A percentile compares a stretch with the other conserved stretches of the same genome.
Conservation (phyloP, 23 tunicate species). For the Ciona savignyi region DNA sequence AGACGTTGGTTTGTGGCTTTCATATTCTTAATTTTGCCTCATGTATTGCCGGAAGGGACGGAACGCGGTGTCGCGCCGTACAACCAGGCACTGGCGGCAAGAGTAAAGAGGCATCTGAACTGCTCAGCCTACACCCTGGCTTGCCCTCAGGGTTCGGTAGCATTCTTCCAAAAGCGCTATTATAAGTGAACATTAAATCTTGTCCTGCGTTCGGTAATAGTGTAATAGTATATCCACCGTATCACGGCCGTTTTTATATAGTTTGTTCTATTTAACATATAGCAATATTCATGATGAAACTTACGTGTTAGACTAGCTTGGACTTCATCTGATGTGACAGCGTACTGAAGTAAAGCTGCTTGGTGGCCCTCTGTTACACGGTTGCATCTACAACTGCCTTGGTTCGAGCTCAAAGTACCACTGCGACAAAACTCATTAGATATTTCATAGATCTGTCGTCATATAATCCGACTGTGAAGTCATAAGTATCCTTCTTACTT, state of each 20-base stretch:
- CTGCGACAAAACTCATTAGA: conserved; percentile 6
- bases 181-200: background rate
- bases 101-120: background rate
- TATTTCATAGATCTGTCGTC: too few relatives aligned
- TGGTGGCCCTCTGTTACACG: conserved; percentile 48
- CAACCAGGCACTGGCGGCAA: background rate
- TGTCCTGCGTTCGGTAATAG: too few relatives aligned
- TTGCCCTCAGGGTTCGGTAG: conserved; percentile 20
- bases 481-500: conserved; percentile 29
- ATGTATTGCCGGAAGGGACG: background rate
- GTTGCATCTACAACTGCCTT: conserved; percentile 25
- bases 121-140: background rate
- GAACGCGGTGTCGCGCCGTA: background rate
- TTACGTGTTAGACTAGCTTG: conserved; percentile 43
- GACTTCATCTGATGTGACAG: conserved; percentile 26
- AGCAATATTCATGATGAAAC: background rate
- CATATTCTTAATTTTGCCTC: too few relatives aligned
- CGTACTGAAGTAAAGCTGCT: conserved; percentile 39
- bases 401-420: conserved; percentile 21
- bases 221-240: background rate
- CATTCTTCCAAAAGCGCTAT: background rate
- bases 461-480: too few relatives aligned
- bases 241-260: too few relatives aligned
- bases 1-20: too few relatives aligned
- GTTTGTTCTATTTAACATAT: too few relatives aligned